A percentile compares a stretch with the other conserved stretches of the same genome.
Evolutionary conservation across 2,797 vertebrate genomes (phyloP).

Genomic region (Falco biarmicus): DNA sequence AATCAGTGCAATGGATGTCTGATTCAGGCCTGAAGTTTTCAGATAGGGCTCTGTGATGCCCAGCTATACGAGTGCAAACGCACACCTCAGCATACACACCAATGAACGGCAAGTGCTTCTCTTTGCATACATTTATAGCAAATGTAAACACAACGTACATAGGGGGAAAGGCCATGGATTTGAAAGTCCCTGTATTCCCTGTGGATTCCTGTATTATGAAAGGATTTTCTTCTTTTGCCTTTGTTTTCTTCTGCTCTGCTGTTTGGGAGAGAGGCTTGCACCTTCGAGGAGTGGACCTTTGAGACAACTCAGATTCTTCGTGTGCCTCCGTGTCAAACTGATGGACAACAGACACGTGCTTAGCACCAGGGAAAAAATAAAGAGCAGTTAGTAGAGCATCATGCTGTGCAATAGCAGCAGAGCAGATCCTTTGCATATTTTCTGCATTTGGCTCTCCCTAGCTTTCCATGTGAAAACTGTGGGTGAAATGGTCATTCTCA

Average conservation of each 20-base stretch:
- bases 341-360: not conserved
- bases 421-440: not conserved
- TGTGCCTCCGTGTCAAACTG: not conserved
- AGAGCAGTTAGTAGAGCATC: not conserved
- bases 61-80: not conserved
- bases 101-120: not conserved
- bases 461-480: not conserved
- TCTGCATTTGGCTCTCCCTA: not conserved
- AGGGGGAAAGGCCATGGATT: not conserved
- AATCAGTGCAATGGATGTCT: not conserved
- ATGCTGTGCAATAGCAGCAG: not conserved
- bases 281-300: not conserved
- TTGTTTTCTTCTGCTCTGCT: not conserved
- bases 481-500: not conserved
- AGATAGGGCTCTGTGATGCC: not conserved
- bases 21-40: not conserved
- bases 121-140: not conserved
- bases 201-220: not conserved
- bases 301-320: not conserved
- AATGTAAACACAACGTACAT: not conserved
- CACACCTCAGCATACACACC: fast-evolving
- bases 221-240: not conserved
- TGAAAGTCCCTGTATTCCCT: not conserved
- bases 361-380: not conserved
- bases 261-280: not conserved